Conservation (phyloP, 2,113 vertebrate species). For the Mellivora capensis region DNA sequence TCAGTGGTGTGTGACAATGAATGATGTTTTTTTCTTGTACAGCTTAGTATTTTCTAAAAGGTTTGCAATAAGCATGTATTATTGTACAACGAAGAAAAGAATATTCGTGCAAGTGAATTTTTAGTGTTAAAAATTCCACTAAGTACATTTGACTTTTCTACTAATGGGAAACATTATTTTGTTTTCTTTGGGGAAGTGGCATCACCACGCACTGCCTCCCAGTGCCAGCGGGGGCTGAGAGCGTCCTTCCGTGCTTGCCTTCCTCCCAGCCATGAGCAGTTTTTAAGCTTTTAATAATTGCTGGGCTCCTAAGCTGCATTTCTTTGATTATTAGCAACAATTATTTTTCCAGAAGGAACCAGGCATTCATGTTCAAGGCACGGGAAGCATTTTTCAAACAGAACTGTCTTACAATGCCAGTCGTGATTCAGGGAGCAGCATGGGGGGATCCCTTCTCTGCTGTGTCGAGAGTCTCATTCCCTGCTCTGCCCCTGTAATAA, state of each 20-base stretch:
- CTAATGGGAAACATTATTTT: not conserved
- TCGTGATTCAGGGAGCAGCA: accelerated
- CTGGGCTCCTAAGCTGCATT: not conserved
- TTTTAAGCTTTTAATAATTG: not conserved
- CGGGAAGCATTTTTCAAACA: not conserved
- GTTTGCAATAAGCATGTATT: not conserved
- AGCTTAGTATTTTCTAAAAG: not conserved
- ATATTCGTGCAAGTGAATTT: not conserved
- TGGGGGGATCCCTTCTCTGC: not conserved
- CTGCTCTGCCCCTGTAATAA: not conserved
- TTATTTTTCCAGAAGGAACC: not conserved
- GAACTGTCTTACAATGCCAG: not conserved
- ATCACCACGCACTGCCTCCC: not conserved
- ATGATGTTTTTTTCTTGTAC: not conserved
- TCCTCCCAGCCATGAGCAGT: not conserved
- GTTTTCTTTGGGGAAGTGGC: not conserved
- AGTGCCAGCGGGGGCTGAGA: not conserved
- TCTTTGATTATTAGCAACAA: not conserved
- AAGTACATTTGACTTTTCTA: not conserved
- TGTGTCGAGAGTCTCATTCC: not conserved
- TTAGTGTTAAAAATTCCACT: not conserved
- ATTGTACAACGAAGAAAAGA: not conserved
- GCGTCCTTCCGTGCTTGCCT: accelerated
- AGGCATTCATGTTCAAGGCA: not conserved
- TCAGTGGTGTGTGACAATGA: not conserved